Evolutionary conservation across 2,888 invertebrate genomes (phyloP).

Genomic region (Horisme vitalbata): DNA sequence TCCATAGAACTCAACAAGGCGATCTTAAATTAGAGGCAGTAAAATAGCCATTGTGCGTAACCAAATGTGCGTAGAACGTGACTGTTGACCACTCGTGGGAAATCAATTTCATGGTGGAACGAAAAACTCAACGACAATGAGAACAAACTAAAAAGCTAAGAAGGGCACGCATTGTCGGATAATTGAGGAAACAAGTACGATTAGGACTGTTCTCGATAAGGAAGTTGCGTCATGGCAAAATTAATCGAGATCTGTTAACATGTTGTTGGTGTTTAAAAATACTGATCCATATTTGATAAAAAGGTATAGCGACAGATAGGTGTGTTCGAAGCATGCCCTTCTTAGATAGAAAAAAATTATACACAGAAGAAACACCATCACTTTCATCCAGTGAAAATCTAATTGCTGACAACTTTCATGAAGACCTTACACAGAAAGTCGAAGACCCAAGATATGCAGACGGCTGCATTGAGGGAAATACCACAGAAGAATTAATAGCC

Average conservation of each 20-base stretch:
- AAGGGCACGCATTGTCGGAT: conserved; percentile 31
- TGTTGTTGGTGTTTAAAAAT: not conserved
- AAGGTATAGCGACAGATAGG: no score
- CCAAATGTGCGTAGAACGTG: conserved; percentile 39
- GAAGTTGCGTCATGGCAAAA: not conserved
- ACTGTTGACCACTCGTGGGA: conserved; percentile 43
- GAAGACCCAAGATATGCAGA: conserved; percentile 4
- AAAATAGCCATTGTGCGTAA: conserved; percentile 41
- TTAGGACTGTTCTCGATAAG: not conserved
- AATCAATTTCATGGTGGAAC: conserved; percentile 47
- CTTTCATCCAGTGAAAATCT: conserved; percentile 24
- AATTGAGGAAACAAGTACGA: conserved; percentile 33
- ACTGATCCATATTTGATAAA: no score
- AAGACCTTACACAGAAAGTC: conserved; percentile 15
- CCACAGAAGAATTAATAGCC: conserved; percentile 6
- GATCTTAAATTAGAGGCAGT: conserved; percentile 36
- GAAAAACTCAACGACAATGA: conserved; percentile 24
- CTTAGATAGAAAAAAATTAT: conserved; percentile 2
- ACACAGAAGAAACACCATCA: conserved; percentile 7
- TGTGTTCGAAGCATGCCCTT: no score
- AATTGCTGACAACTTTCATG: conserved; percentile 23
- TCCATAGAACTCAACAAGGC: conserved; percentile 26
- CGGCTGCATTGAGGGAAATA: conserved; percentile 9
- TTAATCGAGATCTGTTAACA: not conserved
- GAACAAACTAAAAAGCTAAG: conserved; percentile 25